phyloP scores from a whole-genome alignment of 2,888 invertebrate genomes.

The Nomada flava region DNA sequence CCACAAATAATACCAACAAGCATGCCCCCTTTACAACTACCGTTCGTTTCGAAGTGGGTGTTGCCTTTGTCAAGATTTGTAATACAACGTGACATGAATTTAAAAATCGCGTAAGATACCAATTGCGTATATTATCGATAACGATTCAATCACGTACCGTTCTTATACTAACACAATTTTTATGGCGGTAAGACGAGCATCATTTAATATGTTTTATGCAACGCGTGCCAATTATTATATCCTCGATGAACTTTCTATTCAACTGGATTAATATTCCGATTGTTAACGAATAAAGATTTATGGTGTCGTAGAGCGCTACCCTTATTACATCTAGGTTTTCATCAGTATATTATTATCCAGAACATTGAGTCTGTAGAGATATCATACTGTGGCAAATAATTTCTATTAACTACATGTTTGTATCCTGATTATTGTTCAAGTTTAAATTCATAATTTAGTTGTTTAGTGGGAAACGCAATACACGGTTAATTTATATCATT shows the following conservation, averaged over 20 bases:
- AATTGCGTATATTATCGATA: slow-evolving; percentile 8
- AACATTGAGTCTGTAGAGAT: no score
- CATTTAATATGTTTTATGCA: slow-evolving; percentile 1
- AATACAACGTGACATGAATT: slow-evolving; percentile 41
- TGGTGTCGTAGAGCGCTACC: no score
- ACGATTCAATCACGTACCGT: background rate
- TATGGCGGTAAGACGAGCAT: background rate
- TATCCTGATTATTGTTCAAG: no score
- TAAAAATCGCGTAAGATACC: slow-evolving; percentile 9
- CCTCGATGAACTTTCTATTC: background rate
- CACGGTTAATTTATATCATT: no score
- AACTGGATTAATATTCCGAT: background rate
- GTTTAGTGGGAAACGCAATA: no score
- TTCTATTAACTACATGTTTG: no score
- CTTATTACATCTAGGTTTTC: no score
- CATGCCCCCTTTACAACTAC: slow-evolving; percentile 64
- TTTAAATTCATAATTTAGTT: no score
- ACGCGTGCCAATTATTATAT: background rate
- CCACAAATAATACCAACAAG: slow-evolving; percentile 54
- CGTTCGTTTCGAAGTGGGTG: slow-evolving; percentile 63
- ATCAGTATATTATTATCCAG: no score
- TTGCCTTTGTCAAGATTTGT: slow-evolving; percentile 31
- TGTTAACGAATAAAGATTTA: background rate
- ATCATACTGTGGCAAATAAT: no score
- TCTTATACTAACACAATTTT: background rate